phyloP scores from a whole-genome alignment of 2,888 invertebrate species.

The Salpingus planirostris region DNA sequence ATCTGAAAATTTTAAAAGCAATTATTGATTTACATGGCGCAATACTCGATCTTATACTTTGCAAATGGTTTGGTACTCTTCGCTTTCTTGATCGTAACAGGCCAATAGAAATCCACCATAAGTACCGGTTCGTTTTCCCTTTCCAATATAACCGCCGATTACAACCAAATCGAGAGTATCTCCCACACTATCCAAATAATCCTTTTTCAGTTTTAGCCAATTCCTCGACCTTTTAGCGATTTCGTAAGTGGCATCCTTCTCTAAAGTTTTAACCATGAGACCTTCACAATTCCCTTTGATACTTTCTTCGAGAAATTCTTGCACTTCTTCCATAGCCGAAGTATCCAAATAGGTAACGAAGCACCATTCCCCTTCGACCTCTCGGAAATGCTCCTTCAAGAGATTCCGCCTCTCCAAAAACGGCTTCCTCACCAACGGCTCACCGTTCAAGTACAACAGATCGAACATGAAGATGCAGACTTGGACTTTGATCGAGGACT shows the following conservation, averaged over 20 bases:
- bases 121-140: constrained; percentile 84
- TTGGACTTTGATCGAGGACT: constrained; percentile 64
- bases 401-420: constrained; percentile 66
- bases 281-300: constrained; percentile 97
- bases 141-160: constrained; percentile 88
- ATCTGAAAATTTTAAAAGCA: constrained; percentile 48
- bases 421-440: constrained; percentile 69
- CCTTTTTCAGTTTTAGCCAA: constrained; percentile 96
- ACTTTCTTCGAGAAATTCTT: constrained; percentile 88
- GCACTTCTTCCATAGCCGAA: constrained; percentile 80
- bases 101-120: constrained; percentile 95
- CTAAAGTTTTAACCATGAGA: constrained; percentile 93
- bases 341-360: constrained; percentile 83
- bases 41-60: constrained; percentile 55
- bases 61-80: constrained; percentile 88
- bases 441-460: constrained; percentile 83
- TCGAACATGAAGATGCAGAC: constrained; percentile 96
- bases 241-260: constrained; percentile 87
- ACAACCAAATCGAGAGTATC: constrained; percentile 95
- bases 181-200: constrained; percentile 93
- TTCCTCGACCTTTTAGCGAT: constrained; percentile 91
- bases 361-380: constrained; percentile 72
- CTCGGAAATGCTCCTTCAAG: constrained; percentile 61
- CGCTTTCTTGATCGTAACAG: constrained; percentile 81
- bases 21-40: constrained; percentile 5